These are phyloP conservation scores for Leptopilina myrica DNA, from an alignment of 2,888 invertebrate species.

Conservation along the genomic window DNA sequence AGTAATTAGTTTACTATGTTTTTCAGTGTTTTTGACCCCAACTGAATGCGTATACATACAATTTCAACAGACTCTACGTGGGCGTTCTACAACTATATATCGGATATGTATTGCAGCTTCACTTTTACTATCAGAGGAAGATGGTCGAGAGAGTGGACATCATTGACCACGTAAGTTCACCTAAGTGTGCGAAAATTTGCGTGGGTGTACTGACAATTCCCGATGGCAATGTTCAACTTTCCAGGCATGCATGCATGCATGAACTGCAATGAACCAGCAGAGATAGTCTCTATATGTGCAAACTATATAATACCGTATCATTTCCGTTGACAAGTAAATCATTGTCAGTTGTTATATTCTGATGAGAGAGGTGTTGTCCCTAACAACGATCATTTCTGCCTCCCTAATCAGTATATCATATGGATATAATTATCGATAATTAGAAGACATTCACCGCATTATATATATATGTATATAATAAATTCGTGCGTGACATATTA, in stretches of 20 bases:
- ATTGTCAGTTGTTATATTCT: conserved; percentile 59
- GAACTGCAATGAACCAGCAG: conserved; percentile 53
- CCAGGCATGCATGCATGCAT: conserved; percentile 53
- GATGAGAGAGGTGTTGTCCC: conserved; percentile 56
- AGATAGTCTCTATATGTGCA: conserved; percentile 45
- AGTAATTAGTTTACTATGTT: neutral
- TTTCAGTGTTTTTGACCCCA: neutral
- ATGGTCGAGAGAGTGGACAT: conserved; percentile 45
- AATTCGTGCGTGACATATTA: neutral
- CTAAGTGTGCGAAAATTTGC: conserved; percentile 49
- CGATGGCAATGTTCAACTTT: conserved; percentile 54
- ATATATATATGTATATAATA: neutral
- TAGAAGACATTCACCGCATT: conserved; percentile 18
- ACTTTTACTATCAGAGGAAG: conserved; percentile 43
- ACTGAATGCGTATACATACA: neutral
- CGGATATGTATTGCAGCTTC: conserved; percentile 39
- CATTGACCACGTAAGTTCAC: conserved; percentile 50
- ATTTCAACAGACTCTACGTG: conserved; percentile 43
- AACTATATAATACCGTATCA: conserved; percentile 58
- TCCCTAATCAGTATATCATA: conserved; percentile 22
- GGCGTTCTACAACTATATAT: conserved; percentile 36
- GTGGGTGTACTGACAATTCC: conserved; percentile 64
- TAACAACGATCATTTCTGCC: conserved; percentile 38
- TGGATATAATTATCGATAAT: conserved; percentile 25
- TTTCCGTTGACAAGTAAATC: conserved; percentile 67